Base-by-base conservation (phyloP, 1,140 invertebrate genomes). In the Drosophila erecta region DNA sequence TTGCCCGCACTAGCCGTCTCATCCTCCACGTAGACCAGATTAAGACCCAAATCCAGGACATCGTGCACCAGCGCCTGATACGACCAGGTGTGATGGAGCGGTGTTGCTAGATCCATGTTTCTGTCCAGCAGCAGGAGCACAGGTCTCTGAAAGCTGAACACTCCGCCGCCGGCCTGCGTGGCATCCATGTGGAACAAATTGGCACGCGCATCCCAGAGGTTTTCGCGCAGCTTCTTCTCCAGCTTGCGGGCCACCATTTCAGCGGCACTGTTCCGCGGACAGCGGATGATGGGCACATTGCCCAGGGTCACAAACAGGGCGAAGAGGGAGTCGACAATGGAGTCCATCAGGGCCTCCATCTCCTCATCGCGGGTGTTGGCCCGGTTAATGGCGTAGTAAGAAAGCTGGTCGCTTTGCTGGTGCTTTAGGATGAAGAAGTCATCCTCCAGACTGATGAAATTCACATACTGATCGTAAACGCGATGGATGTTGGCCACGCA, bases 11-110 rank as follows among this genome's bases (percentile, higher is more conserved):
- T 50, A 4, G 47, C 67, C 12, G 93, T 79, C 66, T 93, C 94
- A 87, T 98, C 97, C 76, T 96, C 96, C 20, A 98, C 95, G 30
- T 96, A 94, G 2, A 98, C 94, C 67, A 97, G 93, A 93, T 99
- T 99, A 47, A 99, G 93, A 20, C 97, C 95, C 56, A 99, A 94
- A 86, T 99, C 97, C 14, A 99, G 92, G 1, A 99, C 96, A 94
- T 99, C 98, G 93, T 99, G 98, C 33, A 97, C 96, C 55, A 99
- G 92, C 11, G 99, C 98, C 93, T 99, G 98, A 93, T 99, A 99
- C 1, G 98, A 99, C 99, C 99, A 99, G 4, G 99, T 99, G 93
- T 99, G 99, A 95, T 99, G 98, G 64, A 99, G 93, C 38, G 98
- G 98, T 15, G 98, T 99, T 1, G 98, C 97, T 94, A 99, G 96